Evolutionary conservation across 1,140 invertebrate species (phyloP), one percentile per base, ranked within the genome.

Genomic region (Aphis craccivora): DNA sequence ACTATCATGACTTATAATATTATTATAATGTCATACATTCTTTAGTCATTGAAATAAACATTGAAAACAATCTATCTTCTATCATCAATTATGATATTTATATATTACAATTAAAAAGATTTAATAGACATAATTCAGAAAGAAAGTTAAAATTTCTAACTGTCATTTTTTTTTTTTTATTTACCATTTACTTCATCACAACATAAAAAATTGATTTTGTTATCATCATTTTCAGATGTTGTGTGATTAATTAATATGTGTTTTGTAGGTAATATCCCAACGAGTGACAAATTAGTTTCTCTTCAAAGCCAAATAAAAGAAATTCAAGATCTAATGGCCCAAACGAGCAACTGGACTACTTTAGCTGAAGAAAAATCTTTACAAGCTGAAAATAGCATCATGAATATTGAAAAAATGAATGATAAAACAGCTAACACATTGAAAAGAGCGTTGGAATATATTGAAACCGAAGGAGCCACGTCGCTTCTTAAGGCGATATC

Each of bases 401-500:
- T 97, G 1, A 96, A 96, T 91, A 97, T 97, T 0, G 97, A 98
- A 94, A 96, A 96, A 86, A 97, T 97, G 9, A 95, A 95, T 83
- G 95, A 95, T 93, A 86, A 94, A 83, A 94, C 95, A 2, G 89
- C 93, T 37, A 94, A 94, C 45, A 94, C 94, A 1, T 94, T 95
- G 40, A 94, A 97, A 96, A 96, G 96, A 93, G 97, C 97, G 4
- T 95, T 97, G 93, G 96, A 97, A 94, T 97, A 97, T 94, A 95
- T 99, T 40, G 97, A 97, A 91, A 97, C 96, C 1, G 98, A 99
- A 95, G 98, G 98, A 8, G 96, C 96, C 40, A 96, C 96, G 43
- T 98, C 98, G 0, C 95, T 99, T 83, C 95, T 96, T 2, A 97
- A 97, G 94, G 98, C 98, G 0, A 96, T 97, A 94, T 97, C 97